Base-by-base conservation (phyloP, 2,888 invertebrate species). In the Drosophila affinis region DNA sequence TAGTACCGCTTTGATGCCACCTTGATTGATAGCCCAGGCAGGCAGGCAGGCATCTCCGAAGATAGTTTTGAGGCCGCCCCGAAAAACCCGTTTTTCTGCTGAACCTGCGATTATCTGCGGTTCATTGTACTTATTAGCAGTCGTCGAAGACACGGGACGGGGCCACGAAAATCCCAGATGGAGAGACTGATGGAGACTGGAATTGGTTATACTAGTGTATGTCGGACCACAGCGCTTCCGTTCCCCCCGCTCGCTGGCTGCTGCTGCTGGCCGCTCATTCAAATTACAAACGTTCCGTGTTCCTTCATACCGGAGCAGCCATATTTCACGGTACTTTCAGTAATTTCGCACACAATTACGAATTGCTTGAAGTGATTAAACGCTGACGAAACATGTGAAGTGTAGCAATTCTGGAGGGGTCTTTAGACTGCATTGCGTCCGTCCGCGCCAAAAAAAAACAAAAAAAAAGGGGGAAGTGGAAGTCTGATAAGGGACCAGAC, bases 71-170 rank as follows among this genome's bases (percentile, higher is more conserved):
- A 59, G 71, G 39, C 46, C 45, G 39, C 46, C 34, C 59, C 72
- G 62, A 62, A 64, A 81, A 85, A 85, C 85, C 76, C 75, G 85
- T 85, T 83, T 84, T 67, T 73, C 61, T 58, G 68, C 57, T 64
- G 62, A 82, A 73, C 76, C 77, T 68, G 54, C 72, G 80, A 88
- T 85, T 85, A 88, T 85, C 87, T 79, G 55, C 79, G 78, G 85
- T 85, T 85, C 85, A 89, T 76, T 78, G 89, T 87, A 87, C 85
- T 78, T 72, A 85, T 77, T 76, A 62, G 73, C 79, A 84, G 65
- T 61, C 76, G 62, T 68, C 68, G 60, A 58, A 81, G 46, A 29
- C 24, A 32, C 27, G 34, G 57, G 27, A 27, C n/a, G 60, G 68
- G 70, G 61, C 61, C 71, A 71, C 53, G 61, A 59, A 70, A 59